Percentiles rank a stretch among this genome's conserved stretches.
These are phyloP conservation scores for Chloroceryle aenea DNA, from an alignment of 2,113 vertebrate species.

Conservation along the genomic window DNA sequence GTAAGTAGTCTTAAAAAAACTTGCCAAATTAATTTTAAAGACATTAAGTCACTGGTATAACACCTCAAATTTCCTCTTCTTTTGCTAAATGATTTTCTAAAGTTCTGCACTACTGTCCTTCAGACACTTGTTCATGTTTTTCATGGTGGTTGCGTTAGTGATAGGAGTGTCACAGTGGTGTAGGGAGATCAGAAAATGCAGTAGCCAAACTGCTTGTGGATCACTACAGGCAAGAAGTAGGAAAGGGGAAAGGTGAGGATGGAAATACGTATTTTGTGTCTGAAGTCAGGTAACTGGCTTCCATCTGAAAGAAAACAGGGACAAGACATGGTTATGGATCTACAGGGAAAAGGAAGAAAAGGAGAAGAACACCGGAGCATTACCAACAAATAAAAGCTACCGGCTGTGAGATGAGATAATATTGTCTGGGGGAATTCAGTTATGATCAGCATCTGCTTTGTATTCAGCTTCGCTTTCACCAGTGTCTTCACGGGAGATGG, in stretches of 20 bases:
- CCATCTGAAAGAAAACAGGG: background rate
- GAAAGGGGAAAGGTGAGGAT: background rate
- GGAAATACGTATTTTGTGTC: background rate
- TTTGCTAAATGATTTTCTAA: background rate
- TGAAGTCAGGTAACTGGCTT: background rate
- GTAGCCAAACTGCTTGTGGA: background rate
- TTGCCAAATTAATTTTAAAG: background rate
- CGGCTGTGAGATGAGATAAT: conserved; percentile 24
- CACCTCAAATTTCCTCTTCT: background rate
- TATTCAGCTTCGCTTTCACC: background rate
- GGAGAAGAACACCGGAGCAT: background rate
- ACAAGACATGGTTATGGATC: conserved; percentile 3
- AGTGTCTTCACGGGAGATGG: background rate
- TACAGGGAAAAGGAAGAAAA: conserved; percentile 5
- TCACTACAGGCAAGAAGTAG: background rate
- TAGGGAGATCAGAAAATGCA: background rate
- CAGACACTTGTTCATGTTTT: background rate
- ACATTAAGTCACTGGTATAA: background rate
- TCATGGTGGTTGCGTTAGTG: background rate
- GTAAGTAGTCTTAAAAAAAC: background rate
- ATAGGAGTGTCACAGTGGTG: background rate
- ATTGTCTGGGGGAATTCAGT: background rate
- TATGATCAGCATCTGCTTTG: conserved; percentile 33
- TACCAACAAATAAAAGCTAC: conserved; percentile 28
- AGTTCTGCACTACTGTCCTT: background rate